Conservation (phyloP, 2,113 vertebrate genomes). For the Oxyura jamaicensis region DNA sequence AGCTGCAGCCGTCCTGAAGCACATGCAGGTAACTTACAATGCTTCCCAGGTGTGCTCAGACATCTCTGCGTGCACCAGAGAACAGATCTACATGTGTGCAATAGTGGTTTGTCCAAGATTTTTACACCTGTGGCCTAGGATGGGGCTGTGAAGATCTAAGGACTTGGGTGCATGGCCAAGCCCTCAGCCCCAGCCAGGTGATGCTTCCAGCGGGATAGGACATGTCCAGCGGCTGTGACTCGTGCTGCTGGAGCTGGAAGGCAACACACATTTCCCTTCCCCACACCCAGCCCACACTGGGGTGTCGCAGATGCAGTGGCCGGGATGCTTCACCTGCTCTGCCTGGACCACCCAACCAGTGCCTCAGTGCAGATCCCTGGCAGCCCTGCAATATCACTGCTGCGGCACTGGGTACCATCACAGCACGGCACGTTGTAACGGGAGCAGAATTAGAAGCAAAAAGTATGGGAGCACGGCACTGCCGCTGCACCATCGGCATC, state of each 20-base stretch:
- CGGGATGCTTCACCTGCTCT: background rate
- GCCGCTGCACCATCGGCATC: too few species aligned
- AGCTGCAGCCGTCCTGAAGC: background rate
- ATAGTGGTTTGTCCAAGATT: background rate
- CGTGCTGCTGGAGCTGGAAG: background rate
- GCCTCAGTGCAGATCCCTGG: background rate
- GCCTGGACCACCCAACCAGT: background rate
- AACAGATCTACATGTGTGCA: background rate
- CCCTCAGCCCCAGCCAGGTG: background rate
- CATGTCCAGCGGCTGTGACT: background rate
- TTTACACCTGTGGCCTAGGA: background rate
- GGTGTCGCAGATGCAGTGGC: background rate
- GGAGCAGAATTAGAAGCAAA: background rate
- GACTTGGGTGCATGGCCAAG: background rate
- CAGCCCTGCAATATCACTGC: background rate
- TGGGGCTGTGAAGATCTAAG: background rate
- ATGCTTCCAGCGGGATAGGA: background rate
- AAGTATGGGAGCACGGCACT: background rate
- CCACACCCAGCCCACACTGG: background rate
- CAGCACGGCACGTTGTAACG: rapidly evolving
- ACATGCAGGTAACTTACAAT: too few species aligned
- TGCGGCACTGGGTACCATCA: background rate
- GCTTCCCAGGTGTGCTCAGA: background rate
- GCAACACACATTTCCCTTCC: background rate
- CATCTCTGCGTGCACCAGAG: background rate